Evolutionary conservation across 2,888 invertebrate genomes (phyloP).

Genomic region (Sericinus montela): DNA sequence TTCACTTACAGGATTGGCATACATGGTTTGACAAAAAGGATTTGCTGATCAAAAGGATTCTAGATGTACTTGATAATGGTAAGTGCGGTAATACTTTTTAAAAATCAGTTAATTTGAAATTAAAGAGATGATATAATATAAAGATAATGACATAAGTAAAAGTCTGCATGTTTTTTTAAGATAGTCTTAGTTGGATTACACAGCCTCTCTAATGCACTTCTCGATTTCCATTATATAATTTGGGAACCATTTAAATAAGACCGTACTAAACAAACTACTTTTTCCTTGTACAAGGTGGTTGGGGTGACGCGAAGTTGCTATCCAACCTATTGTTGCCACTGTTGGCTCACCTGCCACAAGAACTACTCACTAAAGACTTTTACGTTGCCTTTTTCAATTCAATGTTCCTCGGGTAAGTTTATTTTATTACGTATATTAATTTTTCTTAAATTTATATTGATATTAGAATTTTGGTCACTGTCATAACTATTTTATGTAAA

Average conservation of each 20-base stretch:
- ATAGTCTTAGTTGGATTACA: too few relatives aligned
- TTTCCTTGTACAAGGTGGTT: slow-evolving; percentile 78
- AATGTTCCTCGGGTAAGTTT: slow-evolving; percentile 82
- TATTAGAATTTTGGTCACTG: too few relatives aligned
- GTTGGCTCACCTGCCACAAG: slow-evolving; percentile 82
- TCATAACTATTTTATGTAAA: too few relatives aligned
- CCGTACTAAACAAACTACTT: too few relatives aligned
- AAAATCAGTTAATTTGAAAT: too few relatives aligned
- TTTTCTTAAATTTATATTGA: background rate
- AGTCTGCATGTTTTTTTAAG: too few relatives aligned
- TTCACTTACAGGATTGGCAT: slow-evolving; percentile 83
- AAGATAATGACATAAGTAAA: too few relatives aligned
- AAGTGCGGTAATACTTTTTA: slow-evolving; percentile 18
- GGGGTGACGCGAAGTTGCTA: slow-evolving; percentile 86
- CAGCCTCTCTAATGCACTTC: too few relatives aligned
- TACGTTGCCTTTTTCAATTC: slow-evolving; percentile 84
- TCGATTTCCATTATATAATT: too few relatives aligned
- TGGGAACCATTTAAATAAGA: too few relatives aligned
- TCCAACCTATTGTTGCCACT: slow-evolving; percentile 88
- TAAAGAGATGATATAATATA: too few relatives aligned
- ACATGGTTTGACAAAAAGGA: slow-evolving; percentile 85
- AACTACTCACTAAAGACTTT: slow-evolving; percentile 73
- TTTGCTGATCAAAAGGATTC: slow-evolving; percentile 69
- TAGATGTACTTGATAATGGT: slow-evolving; percentile 56
- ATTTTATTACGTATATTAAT: background rate